Base-by-base conservation (phyloP, 2,888 invertebrate genomes). In the Apamea monoglypha region DNA sequence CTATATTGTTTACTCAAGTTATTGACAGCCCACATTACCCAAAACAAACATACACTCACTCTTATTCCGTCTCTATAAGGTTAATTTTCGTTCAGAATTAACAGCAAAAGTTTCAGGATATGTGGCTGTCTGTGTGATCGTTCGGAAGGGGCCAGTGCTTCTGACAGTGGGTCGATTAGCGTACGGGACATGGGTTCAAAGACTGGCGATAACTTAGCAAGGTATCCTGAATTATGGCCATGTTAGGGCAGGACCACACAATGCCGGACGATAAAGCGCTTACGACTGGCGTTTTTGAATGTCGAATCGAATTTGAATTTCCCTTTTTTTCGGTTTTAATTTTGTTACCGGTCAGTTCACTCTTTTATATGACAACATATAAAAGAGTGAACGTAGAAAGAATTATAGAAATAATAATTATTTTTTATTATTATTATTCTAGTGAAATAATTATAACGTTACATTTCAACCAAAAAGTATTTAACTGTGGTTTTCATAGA, bases 141-240 rank as follows among this genome's bases (percentile, higher is more conserved):
- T 91, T 93, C 90, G 93, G 93, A 95, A 95, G 92, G 92, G 92
- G 92, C 95, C 93, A 92, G 94, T 95, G 95, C 91, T 93, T 91
- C 92, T 95, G 95, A 95, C 95, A 95, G 94, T 94, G 92, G 95
- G 94, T 95, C 95, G 94, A 95, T 95, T 94, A 95, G 93, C 92
- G 92, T 92, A 92, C 92, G 90, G 93, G 91, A 93, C 92, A 92
- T 92, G 94, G 94, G 94, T 94, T 92, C 92, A 93, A 93, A 93
- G 92, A 92, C 93, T 91, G 91, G 90, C 90, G 91, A 92, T 91
- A 92, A 91, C 88, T 92, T 87, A 84, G 81, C 80, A 85, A 89
- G 83, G 87, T 87, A 88, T 87, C 80, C 87, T 82, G 82, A 85
- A 84, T 85, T 90, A 88, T 89, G 79, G 83, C 80, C 79, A 76